A percentile compares a stretch with the other conserved stretches of the same genome.
Evolutionary conservation across 2,888 invertebrate species (phyloP).

Genomic region (Heteromurus nitidus): DNA sequence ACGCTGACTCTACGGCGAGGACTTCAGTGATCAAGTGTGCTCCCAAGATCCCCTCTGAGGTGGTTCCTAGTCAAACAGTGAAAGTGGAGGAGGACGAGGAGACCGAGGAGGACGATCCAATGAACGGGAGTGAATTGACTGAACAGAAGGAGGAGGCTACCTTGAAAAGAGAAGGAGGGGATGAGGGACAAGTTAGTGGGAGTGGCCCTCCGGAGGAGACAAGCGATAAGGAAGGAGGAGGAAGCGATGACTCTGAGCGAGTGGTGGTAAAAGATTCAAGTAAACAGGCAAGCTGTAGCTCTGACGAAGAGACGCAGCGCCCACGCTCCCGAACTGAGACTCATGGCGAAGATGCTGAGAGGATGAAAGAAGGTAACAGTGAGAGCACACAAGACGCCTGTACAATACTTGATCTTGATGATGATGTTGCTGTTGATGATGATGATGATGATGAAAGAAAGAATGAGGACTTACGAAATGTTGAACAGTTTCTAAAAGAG

Average conservation of each 20-base stretch:
- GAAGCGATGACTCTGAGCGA: slow-evolving; percentile 51
- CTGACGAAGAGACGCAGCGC: too few relatives aligned
- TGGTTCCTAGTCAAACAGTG: slow-evolving; percentile 14
- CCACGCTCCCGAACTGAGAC: too few relatives aligned
- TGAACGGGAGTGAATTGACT: not conserved
- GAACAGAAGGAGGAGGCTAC: not conserved
- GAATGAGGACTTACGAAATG: slow-evolving; percentile 58
- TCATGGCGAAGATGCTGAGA: slow-evolving; percentile 4
- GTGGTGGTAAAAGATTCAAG: too few relatives aligned
- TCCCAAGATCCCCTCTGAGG: slow-evolving; percentile 27
- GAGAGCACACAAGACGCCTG: slow-evolving; percentile 45
- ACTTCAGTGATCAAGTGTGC: slow-evolving; percentile 50
- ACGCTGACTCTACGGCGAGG: slow-evolving; percentile 18
- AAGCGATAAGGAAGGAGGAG: slow-evolving; percentile 26
- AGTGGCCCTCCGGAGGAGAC: not conserved
- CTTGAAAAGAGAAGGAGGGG: not conserved
- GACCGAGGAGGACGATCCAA: not conserved
- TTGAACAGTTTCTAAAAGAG: slow-evolving; percentile 66
- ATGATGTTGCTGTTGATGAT: slow-evolving; percentile 37
- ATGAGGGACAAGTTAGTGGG: not conserved
- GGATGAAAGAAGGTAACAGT: slow-evolving; percentile 39
- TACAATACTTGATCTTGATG: not conserved
- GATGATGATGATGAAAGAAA: slow-evolving; percentile 39
- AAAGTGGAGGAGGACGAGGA: slow-evolving; percentile 8
- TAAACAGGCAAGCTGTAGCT: too few relatives aligned